Percentiles rank a stretch among this genome's conserved stretches.
Conservation (phyloP, 2,797 vertebrate genomes). For the Neosilurus mollespiculum region DNA sequence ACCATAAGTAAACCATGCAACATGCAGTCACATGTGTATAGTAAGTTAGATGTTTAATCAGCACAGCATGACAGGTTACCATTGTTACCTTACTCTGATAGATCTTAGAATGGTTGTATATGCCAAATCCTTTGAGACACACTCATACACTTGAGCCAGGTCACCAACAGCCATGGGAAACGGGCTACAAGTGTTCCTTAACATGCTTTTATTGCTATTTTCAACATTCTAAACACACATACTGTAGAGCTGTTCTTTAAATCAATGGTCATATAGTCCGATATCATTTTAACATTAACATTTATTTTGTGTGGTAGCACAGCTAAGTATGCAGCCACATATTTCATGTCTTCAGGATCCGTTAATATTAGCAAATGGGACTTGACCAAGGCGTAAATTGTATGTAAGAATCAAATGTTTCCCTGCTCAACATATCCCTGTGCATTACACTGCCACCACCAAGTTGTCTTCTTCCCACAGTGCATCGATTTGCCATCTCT, state of each 20-base stretch:
- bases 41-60: not conserved
- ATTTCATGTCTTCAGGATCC: too few relatives aligned
- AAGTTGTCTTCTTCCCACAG: too few relatives aligned
- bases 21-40: not conserved
- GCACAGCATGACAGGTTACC: not conserved
- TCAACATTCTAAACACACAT: not conserved
- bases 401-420: too few relatives aligned
- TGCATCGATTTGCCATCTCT: too few relatives aligned
- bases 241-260: not conserved
- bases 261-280: not conserved
- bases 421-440: too few relatives aligned
- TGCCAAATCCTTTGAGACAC: not conserved
- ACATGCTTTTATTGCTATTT: not conserved
- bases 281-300: not conserved
- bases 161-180: not conserved
- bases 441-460: too few relatives aligned
- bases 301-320: not conserved
- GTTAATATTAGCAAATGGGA: too few relatives aligned
- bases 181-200: not conserved
- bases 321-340: too few relatives aligned
- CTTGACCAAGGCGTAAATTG: too few relatives aligned
- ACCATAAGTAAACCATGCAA: not conserved
- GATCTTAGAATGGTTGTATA: not conserved
- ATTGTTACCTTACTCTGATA: not conserved
- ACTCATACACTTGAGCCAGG: not conserved